Evolutionary conservation across 2,113 vertebrate genomes (phyloP), one percentile per base, ranked within the genome.

Genomic region (Myotis davidii): DNA sequence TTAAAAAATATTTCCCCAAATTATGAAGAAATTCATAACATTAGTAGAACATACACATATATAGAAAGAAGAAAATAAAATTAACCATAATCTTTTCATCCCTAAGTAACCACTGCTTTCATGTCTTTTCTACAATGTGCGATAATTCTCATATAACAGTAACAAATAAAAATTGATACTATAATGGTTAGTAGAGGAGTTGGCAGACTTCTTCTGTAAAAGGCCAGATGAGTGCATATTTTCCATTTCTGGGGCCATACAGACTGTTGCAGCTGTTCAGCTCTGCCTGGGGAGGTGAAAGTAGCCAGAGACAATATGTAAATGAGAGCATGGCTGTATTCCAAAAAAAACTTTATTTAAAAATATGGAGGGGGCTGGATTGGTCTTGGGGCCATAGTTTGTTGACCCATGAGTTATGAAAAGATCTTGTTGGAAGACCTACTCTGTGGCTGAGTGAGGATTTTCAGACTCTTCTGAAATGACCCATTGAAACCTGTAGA

Each of bases 381-480:
- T 54, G 69, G n/a, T 23, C 5, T 76, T 48, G 13, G 74, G 52
- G 16, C 81, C 52, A 29, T n/a, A 52, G 23, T 48, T 45, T 52
- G 32, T 39, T 39, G 25, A 92, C 14, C 21, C 20, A 34, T 29
- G 6, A 73, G 86, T 91, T 54, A 10, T 3, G 3, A 37, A 79
- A 79, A 37, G 54, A 14, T 56, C 73, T 61, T 85, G 21, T 59
- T 45, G 12, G 69, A 93, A 84, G 25, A 16, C 18, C 20, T 77
- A 52, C 82, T 37, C 29, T 50, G 50, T 91, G 69, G 6, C 54
- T 65, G n/a, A 52, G 20, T 9, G 37, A 37, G 65, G 12, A 45
- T 90, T 86, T 95, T 90, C 79, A 93, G 69, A 87, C 18, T 9
- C 25, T 37, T 34, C n/a, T 70, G 81, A 39, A 74, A 77, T 42